phyloP scores from a whole-genome alignment of 2,888 invertebrate genomes.

The Hoplodrina ambigua region DNA sequence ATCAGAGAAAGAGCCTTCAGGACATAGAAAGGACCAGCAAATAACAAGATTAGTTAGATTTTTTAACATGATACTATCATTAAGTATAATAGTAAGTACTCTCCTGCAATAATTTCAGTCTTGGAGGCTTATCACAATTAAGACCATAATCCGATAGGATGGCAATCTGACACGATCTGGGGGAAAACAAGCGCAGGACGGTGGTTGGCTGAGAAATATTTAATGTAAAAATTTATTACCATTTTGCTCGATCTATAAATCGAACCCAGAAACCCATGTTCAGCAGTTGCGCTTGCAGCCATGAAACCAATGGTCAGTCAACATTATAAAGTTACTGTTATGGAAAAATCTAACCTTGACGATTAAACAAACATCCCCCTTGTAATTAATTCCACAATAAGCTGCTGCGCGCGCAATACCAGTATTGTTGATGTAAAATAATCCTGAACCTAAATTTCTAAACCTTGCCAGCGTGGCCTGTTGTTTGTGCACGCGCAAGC shows the following conservation, averaged over 20 bases:
- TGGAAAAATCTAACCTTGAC: conserved; percentile 35
- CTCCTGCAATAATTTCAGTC: too few species aligned
- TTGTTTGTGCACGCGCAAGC: conserved; percentile 49
- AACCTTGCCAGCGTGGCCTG: conserved; percentile 25
- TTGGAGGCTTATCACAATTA: too few species aligned
- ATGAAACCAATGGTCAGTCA: too few species aligned
- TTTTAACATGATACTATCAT: not conserved
- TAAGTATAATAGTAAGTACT: too few species aligned
- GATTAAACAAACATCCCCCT: conserved; percentile 30
- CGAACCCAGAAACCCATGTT: too few species aligned
- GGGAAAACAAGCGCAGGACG: too few species aligned
- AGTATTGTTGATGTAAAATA: conserved; percentile 50
- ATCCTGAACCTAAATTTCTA: conserved; percentile 41
- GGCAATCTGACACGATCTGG: too few species aligned
- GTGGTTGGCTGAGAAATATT: too few species aligned
- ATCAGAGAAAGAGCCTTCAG: not conserved
- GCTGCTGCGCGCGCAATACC: conserved; percentile 16
- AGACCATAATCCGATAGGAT: too few species aligned
- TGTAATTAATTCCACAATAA: conserved; percentile 20
- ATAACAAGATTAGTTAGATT: not conserved
- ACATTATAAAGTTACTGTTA: not conserved
- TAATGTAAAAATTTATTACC: too few species aligned
- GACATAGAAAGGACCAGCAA: not conserved
- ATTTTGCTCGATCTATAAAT: too few species aligned
- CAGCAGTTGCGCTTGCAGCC: too few species aligned